phyloP scores from a whole-genome alignment of 2,113 vertebrate genomes.

The Melanerpes formicivorus region DNA sequence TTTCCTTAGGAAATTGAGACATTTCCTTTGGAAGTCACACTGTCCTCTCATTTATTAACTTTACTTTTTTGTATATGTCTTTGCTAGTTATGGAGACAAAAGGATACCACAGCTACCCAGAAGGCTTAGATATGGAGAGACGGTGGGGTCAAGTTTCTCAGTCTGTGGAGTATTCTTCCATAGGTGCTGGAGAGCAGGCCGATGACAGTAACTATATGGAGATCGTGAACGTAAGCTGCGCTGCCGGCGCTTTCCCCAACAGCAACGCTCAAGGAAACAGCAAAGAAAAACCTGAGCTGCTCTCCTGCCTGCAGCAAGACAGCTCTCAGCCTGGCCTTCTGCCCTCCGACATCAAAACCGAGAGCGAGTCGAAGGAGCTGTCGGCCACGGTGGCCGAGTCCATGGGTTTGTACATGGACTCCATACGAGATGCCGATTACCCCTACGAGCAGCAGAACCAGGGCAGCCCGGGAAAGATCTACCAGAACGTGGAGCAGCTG shows the following conservation, averaged over 20 bases:
- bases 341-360: constrained; percentile 86
- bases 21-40: constrained; percentile 60
- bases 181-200: constrained; percentile 77
- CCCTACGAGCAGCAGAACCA: constrained; percentile 86
- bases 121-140: constrained; percentile 90
- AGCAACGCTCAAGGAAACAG: constrained; percentile 82
- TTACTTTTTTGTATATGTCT: constrained; percentile 68
- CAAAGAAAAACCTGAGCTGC: constrained; percentile 86
- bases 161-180: constrained; percentile 81
- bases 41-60: constrained; percentile 60
- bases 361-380: constrained; percentile 95
- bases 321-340: constrained; percentile 81
- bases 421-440: constrained; percentile 90
- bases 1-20: constrained; percentile 69
- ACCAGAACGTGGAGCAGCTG: constrained; percentile 83
- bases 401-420: constrained; percentile 99
- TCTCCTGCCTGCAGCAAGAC: constrained; percentile 84
- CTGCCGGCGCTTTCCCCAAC: constrained; percentile 76
- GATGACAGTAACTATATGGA: constrained; percentile 88
- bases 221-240: constrained; percentile 86
- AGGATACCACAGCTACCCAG: constrained; percentile 94
- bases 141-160: constrained; percentile 90
- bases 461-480: constrained; percentile 87
- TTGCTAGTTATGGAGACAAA: constrained; percentile 94
- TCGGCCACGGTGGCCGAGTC: constrained; percentile 96